Evolutionary conservation across 2,113 vertebrate species (phyloP), one percentile per base, ranked within the genome.

Genomic region (Benitochromis conjunctus): DNA sequence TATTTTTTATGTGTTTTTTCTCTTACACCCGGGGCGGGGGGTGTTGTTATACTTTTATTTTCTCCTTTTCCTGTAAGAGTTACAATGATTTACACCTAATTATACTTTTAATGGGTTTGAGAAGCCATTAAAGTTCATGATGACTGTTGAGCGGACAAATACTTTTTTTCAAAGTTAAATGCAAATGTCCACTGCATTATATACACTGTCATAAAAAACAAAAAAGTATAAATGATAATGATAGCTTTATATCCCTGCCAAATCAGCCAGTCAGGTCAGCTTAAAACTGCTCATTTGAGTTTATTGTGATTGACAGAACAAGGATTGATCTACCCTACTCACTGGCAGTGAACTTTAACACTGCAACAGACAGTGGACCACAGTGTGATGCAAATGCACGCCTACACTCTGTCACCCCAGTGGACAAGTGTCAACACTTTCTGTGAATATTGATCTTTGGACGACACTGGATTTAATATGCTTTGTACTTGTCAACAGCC

Each of bases 381-480:
- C 85, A 60, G 66, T 48, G 80, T 57, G 69, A 94, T 94, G 93
- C 92, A 94, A 91, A 95, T 94, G 88, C 83, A 85, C 66, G 48
- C 80, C 89, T 81, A 79, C 92, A 38, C 81, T 71, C 64, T 12
- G 46, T 87, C 91, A 77, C 80, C 74, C 60, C 69, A 29, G 85
- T 43, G 88, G 91, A 91, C 90, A 69, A 87, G 88, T 87, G 80
- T 93, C 92, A 90, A 85, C 90, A 79, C 90, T 91, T 89, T 93
- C 85, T 91, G 92, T 62, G 7, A 14, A 55, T 93, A 95, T 95
- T 76, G 95, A 95, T 96, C 92, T 91, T 41, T 51, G 48, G 74
- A 84, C 83, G 81, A 88, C 91, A 91, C 92, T 93, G 92, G 92
- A 93, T 95, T 95, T 95, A 94, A 94, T 92, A 84, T 79, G 91